Evolutionary conservation across 2,888 invertebrate species (phyloP).

Genomic region (Orthosia incerta): DNA sequence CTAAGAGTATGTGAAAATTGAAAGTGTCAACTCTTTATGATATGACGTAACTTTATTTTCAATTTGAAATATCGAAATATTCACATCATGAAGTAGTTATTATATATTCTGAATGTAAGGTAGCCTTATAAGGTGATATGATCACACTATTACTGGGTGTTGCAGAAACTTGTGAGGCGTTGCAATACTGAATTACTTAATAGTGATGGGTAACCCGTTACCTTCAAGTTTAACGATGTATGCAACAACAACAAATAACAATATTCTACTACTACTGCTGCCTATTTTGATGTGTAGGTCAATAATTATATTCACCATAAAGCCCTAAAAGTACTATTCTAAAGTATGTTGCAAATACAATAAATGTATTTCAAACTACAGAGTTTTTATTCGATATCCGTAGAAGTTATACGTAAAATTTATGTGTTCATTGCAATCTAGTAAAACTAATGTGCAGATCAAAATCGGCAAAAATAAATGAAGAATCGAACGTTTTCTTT

Average conservation of each 20-base stretch:
- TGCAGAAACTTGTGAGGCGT: conserved; percentile 52
- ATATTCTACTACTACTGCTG: neutral
- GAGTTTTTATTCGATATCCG: conserved; percentile 7
- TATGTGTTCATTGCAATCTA: too few species aligned
- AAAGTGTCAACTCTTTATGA: conserved; percentile 3
- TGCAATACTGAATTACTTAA: conserved; percentile 58
- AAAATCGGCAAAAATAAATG: conserved; percentile 24
- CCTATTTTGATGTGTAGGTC: neutral
- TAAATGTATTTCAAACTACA: neutral
- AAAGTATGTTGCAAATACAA: neutral
- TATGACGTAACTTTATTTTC: neutral
- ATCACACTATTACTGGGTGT: conserved; percentile 38
- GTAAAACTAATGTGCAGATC: too few species aligned
- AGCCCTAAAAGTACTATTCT: neutral
- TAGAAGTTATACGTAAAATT: conserved; percentile 12
- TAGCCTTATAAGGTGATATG: conserved; percentile 22
- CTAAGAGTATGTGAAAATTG: conserved; percentile 17
- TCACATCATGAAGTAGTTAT: neutral
- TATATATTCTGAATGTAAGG: neutral
- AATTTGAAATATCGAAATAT: neutral
- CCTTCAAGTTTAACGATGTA: conserved; percentile 41
- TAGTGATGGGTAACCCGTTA: conserved; percentile 59
- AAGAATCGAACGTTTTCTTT: neutral
- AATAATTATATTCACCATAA: too few species aligned
- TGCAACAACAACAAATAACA: conserved; percentile 32